Evolutionary conservation across 2,888 invertebrate species (phyloP), one percentile per base, ranked within the genome.

Genomic region (Phragmatobia fuliginosa): DNA sequence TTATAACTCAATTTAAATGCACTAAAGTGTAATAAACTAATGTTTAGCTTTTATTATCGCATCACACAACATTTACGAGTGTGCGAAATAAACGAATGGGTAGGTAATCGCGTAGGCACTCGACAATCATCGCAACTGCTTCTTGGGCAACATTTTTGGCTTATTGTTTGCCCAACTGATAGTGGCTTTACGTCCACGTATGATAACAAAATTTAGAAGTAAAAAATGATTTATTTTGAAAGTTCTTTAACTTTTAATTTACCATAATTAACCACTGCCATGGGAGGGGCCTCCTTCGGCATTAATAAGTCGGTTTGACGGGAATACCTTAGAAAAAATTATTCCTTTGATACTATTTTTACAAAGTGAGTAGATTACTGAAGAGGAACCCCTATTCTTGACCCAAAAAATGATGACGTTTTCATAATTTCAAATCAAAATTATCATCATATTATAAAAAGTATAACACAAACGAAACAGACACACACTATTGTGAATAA

Each of bases 41-140:
- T 28, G 28, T 38, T 62, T 31, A 62, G 18, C 38, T 3, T 28
- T 25, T 41, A 41, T 62, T 41, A 66, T 59, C 45, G 38, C 18
- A 31, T 45, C 32, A 32, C 45, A 63, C 49, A 31, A 65, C 32
- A 52, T 52, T 56, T 49, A 36, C 33, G 63, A 64, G 14, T 28
- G 36, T 36, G 25, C n/a, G 16, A 56, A 63, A 63, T 49, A 45
- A 49, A 49, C 11, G 21, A 10, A 36, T 32, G 49, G 52, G 52
- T 33, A 64, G 52, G 52, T 33, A 64, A 64, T 56, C 56, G 64
- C 56, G 49, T 18, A 25, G n/a, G 52, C n/a, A 52, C n/a, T 64
- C 49, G 52, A 52, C 33, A 63, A 63, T 63, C 32, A 49, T 32
- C n/a, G 49, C 33, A n/a, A 21, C 10, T 63, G 25, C 33, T 63